Evolutionary conservation across 2,113 vertebrate genomes (phyloP), one percentile per base, ranked within the genome.

Genomic region (Platichthys flesus): DNA sequence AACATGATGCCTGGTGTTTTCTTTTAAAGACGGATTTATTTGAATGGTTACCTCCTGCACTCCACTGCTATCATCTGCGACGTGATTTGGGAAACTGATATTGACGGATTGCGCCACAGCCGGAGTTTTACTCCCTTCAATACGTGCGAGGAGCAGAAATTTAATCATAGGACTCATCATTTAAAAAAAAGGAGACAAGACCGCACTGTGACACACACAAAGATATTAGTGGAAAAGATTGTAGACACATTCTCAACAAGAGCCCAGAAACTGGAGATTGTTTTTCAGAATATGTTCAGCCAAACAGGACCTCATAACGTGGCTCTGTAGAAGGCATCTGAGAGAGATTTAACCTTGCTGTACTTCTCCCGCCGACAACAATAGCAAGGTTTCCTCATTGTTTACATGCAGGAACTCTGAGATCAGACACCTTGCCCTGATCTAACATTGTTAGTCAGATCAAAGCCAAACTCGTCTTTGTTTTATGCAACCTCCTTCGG

Each of bases 391-490:
- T 40, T 51, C 21, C 0, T 15, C 4, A 62, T 23, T 16, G 3
- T 67, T 71, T 62, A 5, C 21, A 61, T 74, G 16, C 9, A 18
- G 20, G 37, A 40, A 60, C 9, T 35, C 67, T 52, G 5, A 15
- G 4, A 70, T 63, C 31, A 16, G 21, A 71, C 28, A 37, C 49
- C 26, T 64, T 52, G 14, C 20, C 54, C 40, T 61, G 21, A 68
- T 57, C 24, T 40, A 58, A 61, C 49, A 52, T 63, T n/a, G 35
- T 69, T 45, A 55, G 6, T 66, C 20, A 54, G 64, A 71, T 71
- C 52, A 65, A 78, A 79, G 69, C 4, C 58, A 82, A 82, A 56
- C 9, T 15, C 18, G 28, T 24, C 2, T 56, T 67, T 59, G 26
- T 76, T 42, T 74, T 64, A 54, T 12, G 12, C 15, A 80, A 72